Base-by-base conservation (phyloP, 2,797 vertebrate genomes). In the Lithobates sylvaticus region DNA sequence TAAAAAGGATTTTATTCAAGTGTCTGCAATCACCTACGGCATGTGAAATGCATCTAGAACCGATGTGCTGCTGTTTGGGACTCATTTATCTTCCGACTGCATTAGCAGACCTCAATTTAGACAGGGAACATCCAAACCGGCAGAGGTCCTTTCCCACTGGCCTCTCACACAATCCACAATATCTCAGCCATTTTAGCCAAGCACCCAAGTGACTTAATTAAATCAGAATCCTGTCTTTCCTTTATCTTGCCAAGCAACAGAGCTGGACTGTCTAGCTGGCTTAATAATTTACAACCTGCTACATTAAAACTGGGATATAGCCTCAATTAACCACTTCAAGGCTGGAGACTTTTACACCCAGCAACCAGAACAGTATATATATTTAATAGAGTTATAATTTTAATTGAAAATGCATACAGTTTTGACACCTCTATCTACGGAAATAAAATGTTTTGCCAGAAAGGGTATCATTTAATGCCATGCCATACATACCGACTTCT, bases 161-260 rank as follows among this genome's bases (percentile, higher is more conserved):
- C 23, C 65, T 26, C 65, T 67, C 65, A 26, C 3, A 67, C 27
- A 27, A 67, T 67, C 16, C 65, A 29, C 13, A n/a, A 67, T 67
- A 67, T 67, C 65, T 67, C 65, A 67, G 65, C 9, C 65, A 67
- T 23, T 26, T 29, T 27, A 67, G 2, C 65, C 65, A 27, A 15
- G 65, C 26, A 67, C 65, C 65, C 65, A 29, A 67, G 26, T 27
- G 65, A 67, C 65, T 67, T 67, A 67, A 67, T 67, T 67, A 67
- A 67, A 67, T 67, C 65, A 67, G 65, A 67, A 67, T 3, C 65
- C 12, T 67, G 65, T 67, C 65, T 67, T 4, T 67, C n/a, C 10
- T 67, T 67, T 67, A 67, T 27, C 26, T 26, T 67, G 65, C 65
- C 65, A 67, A 67, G 65, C 65, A 67, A 9, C 65, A 67, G n/a